Base-by-base conservation (phyloP, 1,140 invertebrate species). In the Charaxes varanes region DNA sequence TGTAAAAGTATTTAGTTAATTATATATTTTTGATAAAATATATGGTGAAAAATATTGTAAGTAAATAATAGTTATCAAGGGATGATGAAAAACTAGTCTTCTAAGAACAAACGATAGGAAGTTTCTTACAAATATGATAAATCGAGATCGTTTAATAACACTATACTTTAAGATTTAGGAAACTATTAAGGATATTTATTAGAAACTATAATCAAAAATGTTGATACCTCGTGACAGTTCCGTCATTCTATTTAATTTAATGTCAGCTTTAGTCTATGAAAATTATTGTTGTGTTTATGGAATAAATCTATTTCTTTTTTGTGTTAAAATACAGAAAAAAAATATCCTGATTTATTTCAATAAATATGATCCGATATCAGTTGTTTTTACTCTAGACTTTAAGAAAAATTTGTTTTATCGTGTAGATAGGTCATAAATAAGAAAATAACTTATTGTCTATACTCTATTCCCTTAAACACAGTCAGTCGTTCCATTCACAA, bases 151-250 rank as follows among this genome's bases (percentile, higher is more conserved):
- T n/a, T n/a, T n/a, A 22, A 22, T 22, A 22, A 22, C 6, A 22
- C 6, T 6, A 18, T 32, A 14, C 16, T 7, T 32, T 5, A 32
- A 8, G 8, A 32, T 1, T 17, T 18, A 5, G 1, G 10, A 18
- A 13, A 18, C 26, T 10, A 27, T 27, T n/a, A 23, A 44, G 43
- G 49, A 40, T 32, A 19, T 11, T 11, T 13, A 27, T 24, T 24
- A 6, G 1, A 7, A 24, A 24, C 8, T 12, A 26, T 26, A 6
- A 26, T 3, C 2, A 11, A 2, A 6, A 26, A 26, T 35, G 7
- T 32, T 14, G 34, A 7, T 57, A 80, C 76, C 76, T 78, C 76
- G 76, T 80, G 76, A 80, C 73, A 80, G 64, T 26, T 80, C 76
- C 58, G 76, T 74, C 76, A 80, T 80, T 46, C 38, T 46, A 10